These are phyloP conservation scores for Leguminivora glycinivorella DNA, from an alignment of 1,140 invertebrate genomes.

Conservation along the genomic window DNA sequence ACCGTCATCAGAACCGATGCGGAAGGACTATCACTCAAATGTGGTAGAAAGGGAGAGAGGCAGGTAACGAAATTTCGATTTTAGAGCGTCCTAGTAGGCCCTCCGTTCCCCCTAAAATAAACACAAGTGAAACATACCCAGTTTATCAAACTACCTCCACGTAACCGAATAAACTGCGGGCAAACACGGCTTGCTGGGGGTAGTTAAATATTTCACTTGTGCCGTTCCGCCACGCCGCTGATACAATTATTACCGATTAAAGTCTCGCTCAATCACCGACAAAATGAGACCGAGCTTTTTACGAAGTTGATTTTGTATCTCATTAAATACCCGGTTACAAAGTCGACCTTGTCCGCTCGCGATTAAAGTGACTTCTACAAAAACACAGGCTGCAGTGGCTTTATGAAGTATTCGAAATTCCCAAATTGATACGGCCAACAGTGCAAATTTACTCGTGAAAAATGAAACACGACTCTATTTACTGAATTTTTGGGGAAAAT, in stretches of 20 bases:
- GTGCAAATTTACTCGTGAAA: not conserved
- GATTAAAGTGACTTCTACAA: not conserved
- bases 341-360: not conserved
- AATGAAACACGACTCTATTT: not conserved
- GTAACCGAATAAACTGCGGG: slow-evolving; percentile 3
- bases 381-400: not conserved
- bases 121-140: not conserved
- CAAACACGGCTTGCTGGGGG: not conserved
- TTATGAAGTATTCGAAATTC: not conserved
- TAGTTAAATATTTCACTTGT: slow-evolving; percentile 13
- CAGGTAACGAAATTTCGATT: no score
- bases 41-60: no score
- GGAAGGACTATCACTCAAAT: no score
- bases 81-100: no score
- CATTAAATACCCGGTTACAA: not conserved
- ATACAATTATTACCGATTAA: not conserved
- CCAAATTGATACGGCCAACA: slow-evolving; percentile 1
- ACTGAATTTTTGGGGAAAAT: not conserved
- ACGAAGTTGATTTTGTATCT: not conserved
- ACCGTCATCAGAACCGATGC: no score
- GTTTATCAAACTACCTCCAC: not conserved
- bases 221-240: not conserved
- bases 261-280: not conserved
- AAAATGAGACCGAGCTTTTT: not conserved
- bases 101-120: not conserved